Evolutionary conservation across 1,140 invertebrate genomes (phyloP).

Genomic region (Dolichoris vasculosae): DNA sequence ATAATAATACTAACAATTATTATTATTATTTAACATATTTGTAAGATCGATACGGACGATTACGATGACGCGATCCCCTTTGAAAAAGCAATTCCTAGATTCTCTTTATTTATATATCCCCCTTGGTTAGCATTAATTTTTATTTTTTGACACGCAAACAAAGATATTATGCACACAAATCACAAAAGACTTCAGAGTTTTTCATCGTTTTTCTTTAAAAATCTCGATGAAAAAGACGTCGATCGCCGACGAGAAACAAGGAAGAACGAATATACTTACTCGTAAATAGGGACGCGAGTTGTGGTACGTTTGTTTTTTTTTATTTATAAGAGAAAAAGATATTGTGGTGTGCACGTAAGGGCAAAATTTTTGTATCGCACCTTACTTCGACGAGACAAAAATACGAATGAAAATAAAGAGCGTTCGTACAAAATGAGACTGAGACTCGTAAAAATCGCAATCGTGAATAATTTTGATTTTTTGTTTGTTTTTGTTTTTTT

Average conservation of each 20-base stretch:
- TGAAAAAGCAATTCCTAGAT: slow-evolving; percentile 50
- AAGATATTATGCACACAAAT: slow-evolving; percentile 53
- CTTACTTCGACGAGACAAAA: slow-evolving; percentile 40
- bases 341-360: slow-evolving; percentile 37
- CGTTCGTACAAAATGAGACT: slow-evolving; percentile 36
- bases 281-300: slow-evolving; percentile 50
- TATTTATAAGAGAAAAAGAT: slow-evolving; percentile 47
- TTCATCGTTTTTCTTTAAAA: slow-evolving; percentile 20
- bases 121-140: slow-evolving; percentile 43
- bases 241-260: slow-evolving; percentile 40
- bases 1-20: too few relatives aligned
- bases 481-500: too few relatives aligned
- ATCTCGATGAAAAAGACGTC: slow-evolving; percentile 27
- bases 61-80: slow-evolving; percentile 19
- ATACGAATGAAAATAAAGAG: slow-evolving; percentile 35
- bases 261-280: slow-evolving; percentile 53
- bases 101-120: slow-evolving; percentile 29
- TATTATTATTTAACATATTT: neutral
- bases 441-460: slow-evolving; percentile 47
- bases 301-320: slow-evolving; percentile 17
- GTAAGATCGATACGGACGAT: slow-evolving; percentile 18
- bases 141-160: slow-evolving; percentile 45
- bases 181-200: slow-evolving; percentile 42
- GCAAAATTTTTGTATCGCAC: slow-evolving; percentile 15
- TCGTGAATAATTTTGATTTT: slow-evolving; percentile 33